These are phyloP conservation scores for Gadopsis bispinosus DNA, from an alignment of 2,797 vertebrate genomes.

Conservation along the genomic window DNA sequence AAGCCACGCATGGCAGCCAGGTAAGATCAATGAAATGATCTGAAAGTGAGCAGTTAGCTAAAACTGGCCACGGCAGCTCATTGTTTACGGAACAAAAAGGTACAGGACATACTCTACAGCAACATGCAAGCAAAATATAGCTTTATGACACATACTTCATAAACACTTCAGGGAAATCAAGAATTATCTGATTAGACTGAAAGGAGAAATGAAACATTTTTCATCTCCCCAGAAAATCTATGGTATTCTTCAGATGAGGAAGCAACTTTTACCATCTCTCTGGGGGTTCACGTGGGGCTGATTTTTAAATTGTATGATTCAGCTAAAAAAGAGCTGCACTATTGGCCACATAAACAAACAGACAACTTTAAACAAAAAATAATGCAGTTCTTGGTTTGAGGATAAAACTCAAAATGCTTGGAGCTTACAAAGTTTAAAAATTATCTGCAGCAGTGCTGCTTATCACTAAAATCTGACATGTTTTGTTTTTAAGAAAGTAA, in stretches of 20 bases:
- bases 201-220: constrained; percentile 43
- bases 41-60: background rate
- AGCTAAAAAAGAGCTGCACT: constrained; percentile 35
- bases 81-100: constrained; percentile 3
- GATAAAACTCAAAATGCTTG: constrained; percentile 7
- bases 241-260: constrained; percentile 15
- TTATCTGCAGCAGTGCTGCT: constrained; percentile 12
- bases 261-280: constrained; percentile 29
- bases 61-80: background rate
- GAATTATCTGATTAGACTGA: background rate
- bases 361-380: constrained; percentile 12
- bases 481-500: constrained; percentile 42
- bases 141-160: background rate
- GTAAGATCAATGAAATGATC: background rate
- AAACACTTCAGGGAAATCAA: background rate
- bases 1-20: background rate
- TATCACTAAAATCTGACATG: constrained; percentile 29
- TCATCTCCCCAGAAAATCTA: constrained; percentile 5
- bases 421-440: background rate
- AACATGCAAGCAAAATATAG: constrained; percentile 1
- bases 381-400: constrained; percentile 3
- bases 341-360: constrained; percentile 25
- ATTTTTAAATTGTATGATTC: constrained; percentile 41
- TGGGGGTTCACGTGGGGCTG: background rate
- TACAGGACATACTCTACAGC: background rate